These are phyloP conservation scores for Odontamblyopus rebecca DNA, from an alignment of 2,797 vertebrate genomes.

Conservation along the genomic window DNA sequence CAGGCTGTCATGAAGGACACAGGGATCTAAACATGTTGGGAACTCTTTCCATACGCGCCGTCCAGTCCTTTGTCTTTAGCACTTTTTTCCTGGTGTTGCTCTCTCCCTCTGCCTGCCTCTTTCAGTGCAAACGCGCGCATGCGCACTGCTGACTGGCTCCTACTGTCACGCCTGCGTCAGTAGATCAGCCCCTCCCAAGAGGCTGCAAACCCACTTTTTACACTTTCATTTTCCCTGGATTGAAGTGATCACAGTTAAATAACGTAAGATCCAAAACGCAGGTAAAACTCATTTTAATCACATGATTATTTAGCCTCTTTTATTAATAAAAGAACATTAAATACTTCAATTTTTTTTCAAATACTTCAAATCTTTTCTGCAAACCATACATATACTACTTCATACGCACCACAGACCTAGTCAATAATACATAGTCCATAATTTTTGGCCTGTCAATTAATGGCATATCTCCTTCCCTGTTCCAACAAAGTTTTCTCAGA, in stretches of 20 bases:
- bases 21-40: background rate
- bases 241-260: background rate
- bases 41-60: constrained; percentile 26
- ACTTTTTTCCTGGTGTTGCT: constrained; percentile 69
- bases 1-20: constrained; percentile 6
- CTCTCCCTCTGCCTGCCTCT: constrained; percentile 23
- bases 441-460: no score
- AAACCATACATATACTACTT: background rate
- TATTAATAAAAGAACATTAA: no score
- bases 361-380: background rate
- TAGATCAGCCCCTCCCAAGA: constrained; percentile 49
- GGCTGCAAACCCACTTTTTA: constrained; percentile 41
- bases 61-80: constrained; percentile 75
- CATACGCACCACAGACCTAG: background rate
- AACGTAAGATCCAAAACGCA: background rate
- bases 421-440: no score
- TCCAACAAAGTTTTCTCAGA: background rate
- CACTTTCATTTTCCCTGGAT: constrained; percentile 23
- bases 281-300: no score
- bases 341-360: background rate
- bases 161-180: constrained; percentile 71
- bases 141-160: constrained; percentile 72
- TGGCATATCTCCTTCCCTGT: no score
- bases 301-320: no score
- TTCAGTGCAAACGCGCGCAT: constrained; percentile 64